phyloP scores from a whole-genome alignment of 2,797 vertebrate species.

The Megaceryle alcyon region DNA sequence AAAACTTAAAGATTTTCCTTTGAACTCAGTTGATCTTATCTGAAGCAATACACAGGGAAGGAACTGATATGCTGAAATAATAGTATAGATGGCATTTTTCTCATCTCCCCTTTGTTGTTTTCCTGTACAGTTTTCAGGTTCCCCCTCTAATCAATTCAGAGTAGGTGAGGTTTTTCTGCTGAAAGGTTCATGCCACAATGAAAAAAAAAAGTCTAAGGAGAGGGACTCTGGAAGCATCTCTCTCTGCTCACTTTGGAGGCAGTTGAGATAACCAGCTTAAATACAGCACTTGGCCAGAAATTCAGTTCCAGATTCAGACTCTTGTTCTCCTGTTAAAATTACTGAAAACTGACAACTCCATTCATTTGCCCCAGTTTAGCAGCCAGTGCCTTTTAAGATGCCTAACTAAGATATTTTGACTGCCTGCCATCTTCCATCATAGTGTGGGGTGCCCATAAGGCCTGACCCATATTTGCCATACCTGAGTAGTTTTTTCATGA shows the following conservation, averaged over 20 bases:
- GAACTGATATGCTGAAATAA: neutral
- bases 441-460: neutral
- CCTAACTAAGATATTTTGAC: neutral
- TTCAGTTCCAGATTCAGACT: neutral
- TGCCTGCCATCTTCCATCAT: neutral
- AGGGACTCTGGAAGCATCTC: neutral
- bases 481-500: neutral
- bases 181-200: neutral
- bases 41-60: neutral
- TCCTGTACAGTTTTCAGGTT: neutral
- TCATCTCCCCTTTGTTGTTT: neutral
- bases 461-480: neutral
- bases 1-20: neutral
- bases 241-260: neutral
- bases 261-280: neutral
- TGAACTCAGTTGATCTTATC: neutral
- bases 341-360: neutral
- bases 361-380: neutral
- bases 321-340: neutral
- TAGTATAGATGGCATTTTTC: neutral
- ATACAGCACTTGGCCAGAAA: neutral
- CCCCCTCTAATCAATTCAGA: neutral
- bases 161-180: neutral
- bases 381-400: neutral
- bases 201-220: neutral